Conservation (phyloP, 1,140 invertebrate species). For the Papilio polyxenes region DNA sequence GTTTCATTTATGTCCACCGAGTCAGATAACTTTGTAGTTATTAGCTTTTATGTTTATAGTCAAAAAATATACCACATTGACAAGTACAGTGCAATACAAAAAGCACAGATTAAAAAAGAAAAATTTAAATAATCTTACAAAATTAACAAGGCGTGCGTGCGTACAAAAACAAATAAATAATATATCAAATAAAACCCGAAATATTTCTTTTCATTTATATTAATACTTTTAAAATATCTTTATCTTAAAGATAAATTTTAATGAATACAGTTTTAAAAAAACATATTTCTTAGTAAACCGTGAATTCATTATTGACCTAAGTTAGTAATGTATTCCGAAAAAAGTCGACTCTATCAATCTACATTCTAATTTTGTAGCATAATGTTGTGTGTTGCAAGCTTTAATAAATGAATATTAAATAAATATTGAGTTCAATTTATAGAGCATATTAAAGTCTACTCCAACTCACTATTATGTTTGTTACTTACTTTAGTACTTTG, state of each 20-base stretch:
- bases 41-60: neutral
- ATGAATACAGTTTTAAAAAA: neutral
- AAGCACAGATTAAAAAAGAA: conserved; percentile 10
- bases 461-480: too few relatives aligned
- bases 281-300: neutral
- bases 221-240: neutral
- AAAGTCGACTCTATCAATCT: neutral
- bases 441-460: too few relatives aligned
- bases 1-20: neutral
- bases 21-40: neutral
- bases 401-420: neutral
- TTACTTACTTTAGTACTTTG: too few relatives aligned
- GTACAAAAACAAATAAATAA: conserved; percentile 20
- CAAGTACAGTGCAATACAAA: conserved; percentile 18
- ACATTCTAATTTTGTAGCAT: too few relatives aligned
- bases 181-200: conserved; percentile 39
- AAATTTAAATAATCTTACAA: conserved; percentile 31
- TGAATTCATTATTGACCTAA: neutral
- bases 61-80: neutral
- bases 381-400: neutral
- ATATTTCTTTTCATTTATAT: neutral
- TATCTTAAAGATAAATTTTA: neutral
- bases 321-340: neutral
- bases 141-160: conserved; percentile 27
- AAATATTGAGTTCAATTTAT: too few relatives aligned